Evolutionary conservation across 2,113 vertebrate genomes (phyloP), one percentile per base, ranked within the genome.

Genomic region (Sylvicapra grimmia): DNA sequence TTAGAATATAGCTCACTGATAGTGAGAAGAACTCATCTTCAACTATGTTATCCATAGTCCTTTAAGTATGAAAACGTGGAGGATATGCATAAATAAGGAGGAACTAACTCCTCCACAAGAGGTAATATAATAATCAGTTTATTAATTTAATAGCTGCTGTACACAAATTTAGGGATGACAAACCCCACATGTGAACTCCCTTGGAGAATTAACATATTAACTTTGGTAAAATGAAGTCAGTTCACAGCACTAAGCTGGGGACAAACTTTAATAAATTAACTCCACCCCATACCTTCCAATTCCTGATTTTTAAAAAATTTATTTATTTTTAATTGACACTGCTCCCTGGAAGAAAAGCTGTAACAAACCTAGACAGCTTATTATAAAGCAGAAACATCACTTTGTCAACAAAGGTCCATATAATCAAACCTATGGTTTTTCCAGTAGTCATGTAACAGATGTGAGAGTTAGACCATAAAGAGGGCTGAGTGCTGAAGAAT

Each of bases 191-290:
- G 29, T 56, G 40, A 97, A 94, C 49, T 95, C 49, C 72, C 89
- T 90, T 40, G 86, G 93, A 83, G 33, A 54, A 33, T 59, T 77
- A 87, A 94, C 54, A 82, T 65, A 91, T 13, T 92, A 92, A 92
- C 36, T 27, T 63, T 80, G 58, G 80, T 51, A 83, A 77, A 83
- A 85, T 88, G 36, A 85, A 77, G 82, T 92, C 89, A 65, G 19
- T 65, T 93, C 49, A 92, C 89, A 79, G 86, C 85, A 95, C 65
- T n/a, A 89, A 95, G 47, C 40, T 86, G 14, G 83, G 80, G 92
- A 87, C 21, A 63, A 47, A 90, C 40, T 89, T 65, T 92, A 89
- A 94, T 88, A 92, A 96, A 93, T 96, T 96, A 91, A 86, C n/a
- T 58, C 58, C 2, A 59, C 82, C 51, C 36, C 36, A 4, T 33